Base-by-base conservation (phyloP, 2,797 vertebrate species). In the Crocidura indochinensis region DNA sequence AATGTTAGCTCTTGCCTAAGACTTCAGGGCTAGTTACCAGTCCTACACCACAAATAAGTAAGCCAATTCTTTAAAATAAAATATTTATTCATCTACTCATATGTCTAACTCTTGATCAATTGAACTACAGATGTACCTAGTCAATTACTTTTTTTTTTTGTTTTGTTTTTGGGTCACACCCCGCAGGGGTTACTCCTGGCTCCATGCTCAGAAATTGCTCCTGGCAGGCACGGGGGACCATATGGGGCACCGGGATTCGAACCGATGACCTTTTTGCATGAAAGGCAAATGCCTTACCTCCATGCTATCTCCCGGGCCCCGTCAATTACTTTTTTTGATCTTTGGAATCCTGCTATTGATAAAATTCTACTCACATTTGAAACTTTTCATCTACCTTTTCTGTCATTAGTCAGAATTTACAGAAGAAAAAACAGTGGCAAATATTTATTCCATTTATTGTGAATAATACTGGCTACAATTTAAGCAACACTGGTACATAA, bases 341-440 rank as follows among this genome's bases (percentile, higher is more conserved):
- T 80, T 22, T 15, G 90, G 38, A 53, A 51, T 1, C 8, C 10
- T 47, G n/a, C 49, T 62, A 67, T 1, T 72, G 44, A 83, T 47
- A 60, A 53, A 2, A 0, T 4, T 64, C 20, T 5, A 0, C 20
- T 62, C n/a, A 14, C 68, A 38, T 65, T 87, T 31, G 92, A 91
- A 93, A 29, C 20, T 38, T 51, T 8, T 17, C 64, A 64, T 47
- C 26, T 87, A 93, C 49, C 12, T 79, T 91, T 92, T 85, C 44
- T 68, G 19, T 64, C 27, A 71, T 29, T 73, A 89, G 72, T 44
- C 12, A 88, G 17, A 10, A 73, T 94, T 91, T 53, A 72, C 38
- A 38, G 27, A 83, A 64, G 27, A 65, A 31, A 75, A 60, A 27
- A 71, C 7, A 15, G 80, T 31, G 4, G 38, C 4, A 76, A 74